phyloP scores from a whole-genome alignment of 1,140 invertebrate species.

The Pinna nobilis region DNA sequence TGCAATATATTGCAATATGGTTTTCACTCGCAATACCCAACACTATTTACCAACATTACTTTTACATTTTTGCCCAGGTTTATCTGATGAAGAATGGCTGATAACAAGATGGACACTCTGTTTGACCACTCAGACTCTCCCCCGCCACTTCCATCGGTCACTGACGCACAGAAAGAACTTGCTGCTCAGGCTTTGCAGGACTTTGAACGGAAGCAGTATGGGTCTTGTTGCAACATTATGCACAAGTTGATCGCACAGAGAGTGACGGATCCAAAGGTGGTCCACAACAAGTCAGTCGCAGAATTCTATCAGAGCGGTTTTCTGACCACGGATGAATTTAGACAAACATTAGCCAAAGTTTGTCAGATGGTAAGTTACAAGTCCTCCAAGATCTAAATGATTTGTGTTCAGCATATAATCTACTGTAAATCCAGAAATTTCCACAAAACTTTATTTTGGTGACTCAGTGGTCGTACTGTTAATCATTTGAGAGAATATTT shows the following conservation, averaged over 20 bases:
- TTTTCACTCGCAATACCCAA: neutral
- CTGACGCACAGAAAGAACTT: constrained; percentile 79
- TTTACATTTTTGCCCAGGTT: neutral
- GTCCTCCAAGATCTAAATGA: no score
- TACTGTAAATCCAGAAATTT: no score
- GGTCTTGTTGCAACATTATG: constrained; percentile 78
- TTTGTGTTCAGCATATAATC: no score
- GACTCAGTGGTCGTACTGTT: neutral
- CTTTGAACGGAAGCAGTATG: constrained; percentile 79
- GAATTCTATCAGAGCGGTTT: constrained; percentile 84
- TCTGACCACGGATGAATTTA: constrained; percentile 83
- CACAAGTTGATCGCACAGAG: constrained; percentile 79
- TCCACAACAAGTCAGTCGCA: constrained; percentile 83
- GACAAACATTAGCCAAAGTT: constrained; percentile 81
- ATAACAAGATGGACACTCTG: constrained; percentile 31
- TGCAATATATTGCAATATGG: no score
- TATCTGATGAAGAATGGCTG: constrained; percentile 28
- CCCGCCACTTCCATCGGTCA: constrained; percentile 60
- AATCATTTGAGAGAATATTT: neutral
- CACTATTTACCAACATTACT: neutral
- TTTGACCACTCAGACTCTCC: constrained; percentile 21
- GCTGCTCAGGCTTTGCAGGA: constrained; percentile 78
- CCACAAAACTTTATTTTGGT: neutral
- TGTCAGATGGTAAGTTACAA: constrained; percentile 79
- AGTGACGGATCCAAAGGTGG: constrained; percentile 82